Conservation (phyloP, 2,888 invertebrate genomes). For the Cyaniris semiargus region DNA sequence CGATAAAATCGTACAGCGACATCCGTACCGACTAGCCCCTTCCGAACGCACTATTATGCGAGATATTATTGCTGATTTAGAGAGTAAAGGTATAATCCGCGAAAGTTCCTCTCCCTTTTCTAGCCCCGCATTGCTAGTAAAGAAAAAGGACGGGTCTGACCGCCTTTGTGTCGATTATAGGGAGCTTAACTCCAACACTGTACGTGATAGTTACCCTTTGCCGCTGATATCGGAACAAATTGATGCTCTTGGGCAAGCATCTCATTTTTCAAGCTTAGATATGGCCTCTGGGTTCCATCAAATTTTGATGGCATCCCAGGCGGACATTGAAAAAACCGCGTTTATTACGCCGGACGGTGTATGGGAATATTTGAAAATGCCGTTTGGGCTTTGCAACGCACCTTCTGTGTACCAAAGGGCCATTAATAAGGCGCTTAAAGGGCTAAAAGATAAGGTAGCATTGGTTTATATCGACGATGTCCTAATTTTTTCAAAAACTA, state of each 20-base stretch:
- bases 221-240: constrained; percentile 36
- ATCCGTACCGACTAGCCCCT: constrained; percentile 34
- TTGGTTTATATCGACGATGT: constrained; percentile 44
- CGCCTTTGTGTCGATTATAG: constrained; percentile 45
- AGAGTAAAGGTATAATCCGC: too few relatives aligned
- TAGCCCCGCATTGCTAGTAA: constrained; percentile 46
- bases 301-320: constrained; percentile 39
- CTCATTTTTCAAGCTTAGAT: constrained; percentile 8
- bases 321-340: constrained; percentile 45
- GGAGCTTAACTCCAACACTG: constrained; percentile 42
- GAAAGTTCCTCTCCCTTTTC: constrained; percentile 38
- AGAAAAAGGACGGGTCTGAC: constrained; percentile 47
- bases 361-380: constrained; percentile 43
- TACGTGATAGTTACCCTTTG: constrained; percentile 42
- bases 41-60: constrained; percentile 20
- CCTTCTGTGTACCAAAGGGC: constrained; percentile 41
- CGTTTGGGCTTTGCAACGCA: constrained; percentile 33
- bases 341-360: constrained; percentile 41
- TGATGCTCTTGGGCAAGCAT: too few relatives aligned
- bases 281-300: constrained; percentile 44
- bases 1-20: constrained; percentile 35
- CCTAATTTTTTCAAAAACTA: constrained; percentile 33
- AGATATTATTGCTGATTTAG: too few relatives aligned
- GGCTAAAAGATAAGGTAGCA: constrained; percentile 36
- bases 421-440: constrained; percentile 40